Evolutionary conservation across 2,113 vertebrate genomes (phyloP).

Genomic region (Heterochromis multidens): DNA sequence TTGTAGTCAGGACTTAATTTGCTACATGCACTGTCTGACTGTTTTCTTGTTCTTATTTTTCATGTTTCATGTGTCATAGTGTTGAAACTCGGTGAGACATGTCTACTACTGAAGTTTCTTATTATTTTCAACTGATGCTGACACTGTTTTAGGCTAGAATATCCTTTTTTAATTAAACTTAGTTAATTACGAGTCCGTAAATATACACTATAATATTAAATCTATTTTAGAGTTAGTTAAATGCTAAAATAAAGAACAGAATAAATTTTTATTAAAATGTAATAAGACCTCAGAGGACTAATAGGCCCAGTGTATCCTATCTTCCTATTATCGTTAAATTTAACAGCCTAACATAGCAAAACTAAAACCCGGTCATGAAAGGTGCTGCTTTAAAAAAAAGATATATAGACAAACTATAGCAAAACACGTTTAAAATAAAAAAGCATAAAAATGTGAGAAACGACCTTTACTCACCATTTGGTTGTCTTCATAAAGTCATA

Average conservation of each 20-base stretch:
- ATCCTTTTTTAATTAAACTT: background rate
- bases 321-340: background rate
- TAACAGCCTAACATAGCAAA: background rate
- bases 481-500: background rate
- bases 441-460: background rate
- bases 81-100: background rate
- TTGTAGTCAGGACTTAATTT: background rate
- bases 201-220: background rate
- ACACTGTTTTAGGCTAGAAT: background rate
- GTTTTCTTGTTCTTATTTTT: background rate
- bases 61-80: background rate
- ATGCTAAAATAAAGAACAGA: background rate
- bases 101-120: background rate
- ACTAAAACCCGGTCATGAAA: background rate
- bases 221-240: background rate
- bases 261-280: background rate
- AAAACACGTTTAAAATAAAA: background rate
- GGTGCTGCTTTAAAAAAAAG: background rate
- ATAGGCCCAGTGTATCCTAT: background rate
- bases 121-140: background rate
- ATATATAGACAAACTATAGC: background rate
- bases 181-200: background rate
- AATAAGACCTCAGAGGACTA: background rate
- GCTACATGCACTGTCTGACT: background rate
- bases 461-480: constrained; percentile 33